Percentiles rank a stretch among this genome's conserved stretches.
phyloP scores from a whole-genome alignment of 2,113 vertebrate species.

The Mobula birostris region DNA sequence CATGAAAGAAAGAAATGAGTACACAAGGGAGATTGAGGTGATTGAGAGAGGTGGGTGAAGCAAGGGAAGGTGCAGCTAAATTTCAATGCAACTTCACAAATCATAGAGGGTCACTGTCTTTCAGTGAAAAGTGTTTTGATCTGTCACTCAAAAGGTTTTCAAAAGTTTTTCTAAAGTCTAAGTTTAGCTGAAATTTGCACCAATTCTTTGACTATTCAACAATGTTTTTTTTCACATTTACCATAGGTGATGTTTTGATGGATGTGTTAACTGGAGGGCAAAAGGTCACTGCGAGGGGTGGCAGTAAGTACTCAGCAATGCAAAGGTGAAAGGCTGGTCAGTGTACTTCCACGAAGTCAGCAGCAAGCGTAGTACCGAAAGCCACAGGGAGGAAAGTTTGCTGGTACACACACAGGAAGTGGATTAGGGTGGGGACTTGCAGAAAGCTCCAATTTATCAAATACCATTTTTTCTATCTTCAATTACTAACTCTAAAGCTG shows the following conservation, averaged over 20 bases:
- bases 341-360: slow-evolving; percentile 47
- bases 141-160: not conserved
- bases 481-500: slow-evolving; percentile 71
- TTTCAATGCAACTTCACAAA: not conserved
- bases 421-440: slow-evolving; percentile 70
- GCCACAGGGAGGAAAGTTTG: slow-evolving; percentile 50
- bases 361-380: slow-evolving; percentile 47
- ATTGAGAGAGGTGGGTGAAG: no score
- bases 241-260: not conserved
- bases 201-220: not conserved
- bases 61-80: not conserved
- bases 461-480: slow-evolving; percentile 54
- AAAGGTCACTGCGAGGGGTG: slow-evolving; percentile 48
- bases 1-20: not conserved
- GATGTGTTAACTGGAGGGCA: slow-evolving; percentile 41
- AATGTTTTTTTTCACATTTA: not conserved
- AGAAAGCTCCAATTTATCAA: slow-evolving; percentile 58
- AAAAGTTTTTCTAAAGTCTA: not conserved
- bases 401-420: slow-evolving; percentile 65
- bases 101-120: not conserved
- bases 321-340: slow-evolving; percentile 55
- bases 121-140: not conserved
- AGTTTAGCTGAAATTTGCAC: not conserved
- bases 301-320: slow-evolving; percentile 48
- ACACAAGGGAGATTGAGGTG: not conserved